Conservation (phyloP, 2,888 invertebrate species). For the Chirona hameri region DNA sequence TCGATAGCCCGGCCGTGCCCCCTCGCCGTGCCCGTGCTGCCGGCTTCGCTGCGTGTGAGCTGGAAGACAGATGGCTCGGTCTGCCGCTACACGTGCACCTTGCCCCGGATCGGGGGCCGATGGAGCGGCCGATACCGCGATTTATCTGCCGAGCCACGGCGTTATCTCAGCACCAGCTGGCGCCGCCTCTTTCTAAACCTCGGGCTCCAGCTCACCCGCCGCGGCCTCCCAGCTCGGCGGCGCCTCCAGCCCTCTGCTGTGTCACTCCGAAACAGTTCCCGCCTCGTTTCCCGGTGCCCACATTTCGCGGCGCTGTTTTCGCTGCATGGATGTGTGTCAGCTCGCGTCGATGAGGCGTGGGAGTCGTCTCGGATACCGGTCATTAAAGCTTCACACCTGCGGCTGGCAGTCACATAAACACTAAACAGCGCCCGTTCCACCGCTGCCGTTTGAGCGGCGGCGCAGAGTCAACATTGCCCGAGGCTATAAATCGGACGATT, state of each 20-base stretch:
- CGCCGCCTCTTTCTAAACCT: too few species aligned
- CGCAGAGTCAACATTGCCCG: not conserved
- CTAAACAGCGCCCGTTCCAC: too few species aligned
- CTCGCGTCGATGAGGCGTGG: not conserved
- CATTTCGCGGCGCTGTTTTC: not conserved
- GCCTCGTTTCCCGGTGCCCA: not conserved
- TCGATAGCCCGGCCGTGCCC: too few species aligned
- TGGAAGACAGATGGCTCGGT: not conserved
- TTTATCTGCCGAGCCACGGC: not conserved
- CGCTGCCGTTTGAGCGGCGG: not conserved
- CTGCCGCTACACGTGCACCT: not conserved
- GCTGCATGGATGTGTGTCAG: not conserved
- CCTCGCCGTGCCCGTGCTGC: too few species aligned
- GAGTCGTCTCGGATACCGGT: not conserved
- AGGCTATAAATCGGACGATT: not conserved
- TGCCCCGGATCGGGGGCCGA: not conserved
- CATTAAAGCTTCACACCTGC: not conserved
- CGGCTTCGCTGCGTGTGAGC: too few species aligned
- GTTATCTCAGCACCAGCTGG: not conserved
- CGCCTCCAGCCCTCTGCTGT: too few species aligned
- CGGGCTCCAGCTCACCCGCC: too few species aligned
- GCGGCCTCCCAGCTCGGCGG: too few species aligned
- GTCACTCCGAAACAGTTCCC: too few species aligned
- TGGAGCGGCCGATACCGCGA: not conserved
- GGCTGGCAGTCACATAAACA: not conserved